These are phyloP conservation scores for Nudaria mundana DNA, from an alignment of 2,888 invertebrate genomes.

Conservation along the genomic window DNA sequence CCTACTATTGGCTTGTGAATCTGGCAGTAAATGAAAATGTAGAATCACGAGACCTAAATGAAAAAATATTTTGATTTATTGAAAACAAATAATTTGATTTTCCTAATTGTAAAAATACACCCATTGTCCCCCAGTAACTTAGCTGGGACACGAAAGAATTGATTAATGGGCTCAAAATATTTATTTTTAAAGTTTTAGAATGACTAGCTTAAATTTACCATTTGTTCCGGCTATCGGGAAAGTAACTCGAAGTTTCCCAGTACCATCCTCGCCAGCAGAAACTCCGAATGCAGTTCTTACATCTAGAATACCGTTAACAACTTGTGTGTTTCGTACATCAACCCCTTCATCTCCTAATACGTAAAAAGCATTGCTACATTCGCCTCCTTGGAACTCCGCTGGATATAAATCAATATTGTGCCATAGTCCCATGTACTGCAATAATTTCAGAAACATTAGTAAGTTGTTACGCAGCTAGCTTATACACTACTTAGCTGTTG, in stretches of 20 bases:
- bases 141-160: too few species aligned
- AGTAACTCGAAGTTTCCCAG: slow-evolving; percentile 77
- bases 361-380: slow-evolving; percentile 57
- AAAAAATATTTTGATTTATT: too few species aligned
- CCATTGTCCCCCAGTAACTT: too few species aligned
- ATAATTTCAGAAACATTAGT: slow-evolving; percentile 3
- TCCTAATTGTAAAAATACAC: too few species aligned
- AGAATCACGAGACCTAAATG: too few species aligned
- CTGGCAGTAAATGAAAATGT: too few species aligned
- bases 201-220: slow-evolving; percentile 46
- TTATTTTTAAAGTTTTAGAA: too few species aligned
- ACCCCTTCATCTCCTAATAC: slow-evolving; percentile 41
- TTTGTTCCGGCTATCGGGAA: slow-evolving; percentile 77
- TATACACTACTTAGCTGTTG: too few species aligned
- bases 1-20: too few species aligned
- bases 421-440: slow-evolving; percentile 60
- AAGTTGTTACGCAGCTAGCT: too few species aligned
- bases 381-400: slow-evolving; percentile 46
- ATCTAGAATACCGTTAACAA: slow-evolving; percentile 65
- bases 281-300: slow-evolving; percentile 76
- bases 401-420: slow-evolving; percentile 59
- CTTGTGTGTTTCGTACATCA: slow-evolving; percentile 55
- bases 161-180: too few species aligned
- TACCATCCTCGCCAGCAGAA: slow-evolving; percentile 52
- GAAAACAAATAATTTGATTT: too few species aligned